Conservation (phyloP, 1,140 invertebrate genomes). For the Zophobas atratus region DNA sequence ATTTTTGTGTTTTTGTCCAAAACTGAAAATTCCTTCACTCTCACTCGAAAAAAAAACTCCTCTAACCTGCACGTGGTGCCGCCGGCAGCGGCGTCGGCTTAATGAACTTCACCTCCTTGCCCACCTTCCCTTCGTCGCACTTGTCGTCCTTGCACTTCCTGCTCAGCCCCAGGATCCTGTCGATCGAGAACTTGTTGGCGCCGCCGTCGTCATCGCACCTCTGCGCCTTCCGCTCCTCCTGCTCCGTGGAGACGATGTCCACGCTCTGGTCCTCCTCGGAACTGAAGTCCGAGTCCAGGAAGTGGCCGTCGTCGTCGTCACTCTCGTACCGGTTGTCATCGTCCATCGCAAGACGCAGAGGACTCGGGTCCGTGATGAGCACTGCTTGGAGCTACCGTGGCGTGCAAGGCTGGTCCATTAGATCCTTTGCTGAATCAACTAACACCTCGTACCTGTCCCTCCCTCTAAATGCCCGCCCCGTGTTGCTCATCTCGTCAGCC, state of each 20-base stretch:
- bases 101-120: constrained; percentile 54
- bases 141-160: constrained; percentile 48
- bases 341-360: constrained; percentile 37
- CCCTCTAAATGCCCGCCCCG: constrained; percentile 56
- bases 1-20: too few relatives aligned
- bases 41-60: not conserved
- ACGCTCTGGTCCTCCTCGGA: constrained; percentile 56
- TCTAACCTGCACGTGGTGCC: constrained; percentile 37
- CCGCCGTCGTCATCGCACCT: constrained; percentile 51
- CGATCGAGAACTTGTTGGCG: constrained; percentile 65
- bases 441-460: constrained; percentile 58
- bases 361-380: constrained; percentile 39
- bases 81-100: constrained; percentile 60
- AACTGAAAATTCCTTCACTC: too few relatives aligned
- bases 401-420: constrained; percentile 57
- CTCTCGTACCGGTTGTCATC: constrained; percentile 29
- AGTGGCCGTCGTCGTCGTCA: constrained; percentile 30
- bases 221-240: constrained; percentile 50
- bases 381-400: constrained; percentile 55
- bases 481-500: constrained; percentile 58
- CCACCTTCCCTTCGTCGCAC: constrained; percentile 23
- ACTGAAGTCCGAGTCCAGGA: constrained; percentile 38
- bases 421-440: constrained; percentile 62
- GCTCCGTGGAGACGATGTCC: constrained; percentile 49
- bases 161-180: constrained; percentile 63